Base-by-base conservation (phyloP, 37 sponge, comb jelly and placozoan species). In the Crambe crambe region DNA sequence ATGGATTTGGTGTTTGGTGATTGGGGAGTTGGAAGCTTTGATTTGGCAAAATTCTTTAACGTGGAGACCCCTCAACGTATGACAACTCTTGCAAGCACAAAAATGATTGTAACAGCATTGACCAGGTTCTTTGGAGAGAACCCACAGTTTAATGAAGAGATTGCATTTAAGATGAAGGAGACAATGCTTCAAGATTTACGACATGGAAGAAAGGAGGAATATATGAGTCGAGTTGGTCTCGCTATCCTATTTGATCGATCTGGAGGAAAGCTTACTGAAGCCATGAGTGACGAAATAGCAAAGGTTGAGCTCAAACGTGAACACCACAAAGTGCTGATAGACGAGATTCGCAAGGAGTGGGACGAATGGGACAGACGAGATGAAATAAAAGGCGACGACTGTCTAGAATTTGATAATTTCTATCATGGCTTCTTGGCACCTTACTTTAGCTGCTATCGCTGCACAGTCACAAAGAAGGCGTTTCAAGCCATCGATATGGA, bases 381-480 rank as follows among this genome's bases (percentile, higher is more conserved):
- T 4, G 74, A 76, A 47, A 56, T 25, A 75, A 1, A 77, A 59
- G 65, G 70, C 3, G 92, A 95, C 68, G 77, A 81, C 42, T 66
- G 82, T 42, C 44, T 95, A 25, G 70, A 82, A 31, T 95, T 90
- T 69, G 86, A 90, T 67, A 73, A 75, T 43, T 95, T 95, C 89
- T 95, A 95, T 78, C 60, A 84, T 42, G 90, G 86, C 8, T 94
- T 94, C 83, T 87, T 94, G 95, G 83, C 85, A 39, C 89, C 94
- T 8, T 93, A 93, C 85, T 86, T 93, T 80, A 90, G 94, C 44
- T 93, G 94, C 86, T 95, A 87, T 79, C 70, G 89, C 17, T 95
- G 95, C 34, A 61, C 6, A 37, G 75, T 77, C 29, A 88, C 88
- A 0, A 80, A 78, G 67, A 72, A 77, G 41, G 95, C 83, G 2